Conservation (phyloP, 1,140 invertebrate genomes). For the Drosophila pseudoobscura region DNA sequence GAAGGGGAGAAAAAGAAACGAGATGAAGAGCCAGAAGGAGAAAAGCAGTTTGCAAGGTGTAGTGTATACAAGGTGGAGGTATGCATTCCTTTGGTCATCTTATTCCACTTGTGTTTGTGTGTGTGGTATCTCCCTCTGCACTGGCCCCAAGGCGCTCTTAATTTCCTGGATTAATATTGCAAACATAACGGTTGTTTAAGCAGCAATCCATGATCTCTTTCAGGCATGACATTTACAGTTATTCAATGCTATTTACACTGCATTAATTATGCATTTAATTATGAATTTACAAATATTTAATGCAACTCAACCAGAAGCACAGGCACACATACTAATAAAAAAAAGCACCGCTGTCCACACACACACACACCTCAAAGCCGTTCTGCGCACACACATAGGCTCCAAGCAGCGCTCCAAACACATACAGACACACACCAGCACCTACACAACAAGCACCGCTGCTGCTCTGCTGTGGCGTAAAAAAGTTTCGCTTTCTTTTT, state of each 20-base stretch:
- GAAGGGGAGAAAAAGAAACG: slow-evolving; percentile 1
- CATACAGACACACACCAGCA: slow-evolving; percentile 5
- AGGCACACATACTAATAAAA: background rate
- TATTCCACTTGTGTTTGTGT: too few relatives aligned
- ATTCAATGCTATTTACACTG: slow-evolving; percentile 52
- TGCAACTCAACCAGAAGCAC: background rate
- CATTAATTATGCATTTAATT: slow-evolving; percentile 53
- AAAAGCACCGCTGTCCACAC: background rate
- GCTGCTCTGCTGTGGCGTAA: slow-evolving; percentile 17
- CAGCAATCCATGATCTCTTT: slow-evolving; percentile 30
- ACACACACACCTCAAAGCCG: slow-evolving; percentile 7
- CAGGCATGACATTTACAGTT: slow-evolving; percentile 47
- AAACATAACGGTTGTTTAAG: too few relatives aligned
- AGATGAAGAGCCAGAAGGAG: background rate
- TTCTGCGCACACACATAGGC: background rate
- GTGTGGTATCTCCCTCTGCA: too few relatives aligned
- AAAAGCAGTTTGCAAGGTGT: background rate
- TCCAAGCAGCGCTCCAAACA: background rate
- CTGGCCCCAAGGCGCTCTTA: slow-evolving; percentile 9
- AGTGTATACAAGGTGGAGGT: too few relatives aligned
- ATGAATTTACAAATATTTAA: slow-evolving; percentile 19
- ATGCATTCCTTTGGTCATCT: too few relatives aligned
- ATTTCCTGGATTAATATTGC: slow-evolving; percentile 6
- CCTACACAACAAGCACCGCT: slow-evolving; percentile 8
- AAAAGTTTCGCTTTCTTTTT: slow-evolving; percentile 81